phyloP scores from a whole-genome alignment of 2,888 invertebrate species.

The Polietes domitor region DNA sequence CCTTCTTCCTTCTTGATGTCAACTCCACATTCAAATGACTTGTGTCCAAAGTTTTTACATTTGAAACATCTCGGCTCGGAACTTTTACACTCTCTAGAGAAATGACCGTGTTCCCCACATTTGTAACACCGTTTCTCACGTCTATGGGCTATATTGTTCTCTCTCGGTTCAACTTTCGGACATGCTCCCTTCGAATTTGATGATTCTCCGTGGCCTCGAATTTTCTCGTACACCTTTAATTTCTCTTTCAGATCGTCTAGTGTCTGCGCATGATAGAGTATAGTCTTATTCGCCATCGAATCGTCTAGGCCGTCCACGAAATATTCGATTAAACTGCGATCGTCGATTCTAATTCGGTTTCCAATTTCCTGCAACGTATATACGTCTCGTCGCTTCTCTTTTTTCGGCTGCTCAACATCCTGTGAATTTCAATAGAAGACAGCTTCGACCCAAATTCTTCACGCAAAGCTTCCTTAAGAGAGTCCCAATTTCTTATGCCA shows the following conservation, averaged over 20 bases:
- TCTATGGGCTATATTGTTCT: neutral
- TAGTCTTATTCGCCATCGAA: constrained; percentile 17
- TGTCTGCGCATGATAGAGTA: constrained; percentile 44
- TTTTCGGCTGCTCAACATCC: constrained; percentile 9
- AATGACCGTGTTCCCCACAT: constrained; percentile 27
- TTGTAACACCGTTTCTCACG: constrained; percentile 5
- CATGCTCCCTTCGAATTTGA: neutral
- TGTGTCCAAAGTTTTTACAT: constrained; percentile 21
- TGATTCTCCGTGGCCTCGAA: constrained; percentile 1
- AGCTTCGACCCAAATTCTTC: constrained; percentile 39
- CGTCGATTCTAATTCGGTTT: constrained; percentile 19
- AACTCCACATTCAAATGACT: neutral
- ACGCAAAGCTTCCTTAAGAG: constrained; percentile 38
- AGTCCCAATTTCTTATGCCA: constrained; percentile 35
- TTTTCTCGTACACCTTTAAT: constrained; percentile 26
- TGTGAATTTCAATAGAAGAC: constrained; percentile 54
- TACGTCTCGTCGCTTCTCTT: constrained; percentile 45
- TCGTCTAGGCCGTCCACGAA: constrained; percentile 51
- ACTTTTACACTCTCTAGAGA: constrained; percentile 5
- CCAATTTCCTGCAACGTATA: constrained; percentile 63
- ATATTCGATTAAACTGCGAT: constrained; percentile 47
- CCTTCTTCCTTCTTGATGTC: neutral
- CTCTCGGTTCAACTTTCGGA: neutral
- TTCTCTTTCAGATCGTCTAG: constrained; percentile 41
- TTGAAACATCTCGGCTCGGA: constrained; percentile 8